Evolutionary conservation across 2,113 vertebrate species (phyloP).

Genomic region (Thalassarche chlororhynchos): DNA sequence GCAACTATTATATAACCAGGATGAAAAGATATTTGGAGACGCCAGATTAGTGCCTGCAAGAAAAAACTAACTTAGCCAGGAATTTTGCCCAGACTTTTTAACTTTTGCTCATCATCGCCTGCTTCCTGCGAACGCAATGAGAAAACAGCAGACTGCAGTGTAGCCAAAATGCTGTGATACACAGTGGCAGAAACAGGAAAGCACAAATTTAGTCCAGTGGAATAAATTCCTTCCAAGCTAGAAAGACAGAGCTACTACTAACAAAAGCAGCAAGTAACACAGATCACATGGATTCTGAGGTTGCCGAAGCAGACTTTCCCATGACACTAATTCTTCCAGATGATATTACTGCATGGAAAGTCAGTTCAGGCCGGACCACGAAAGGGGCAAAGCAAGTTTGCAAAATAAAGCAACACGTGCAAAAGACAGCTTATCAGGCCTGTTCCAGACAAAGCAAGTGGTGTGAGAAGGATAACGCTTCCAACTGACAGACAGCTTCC

Average conservation of each 20-base stretch:
- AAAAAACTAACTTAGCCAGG: neutral
- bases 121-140: neutral
- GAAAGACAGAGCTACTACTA: neutral
- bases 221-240: neutral
- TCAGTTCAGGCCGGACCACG: neutral
- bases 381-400: neutral
- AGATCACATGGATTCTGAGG: neutral
- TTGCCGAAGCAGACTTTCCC: neutral
- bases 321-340: neutral
- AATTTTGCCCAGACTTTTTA: slow-evolving; percentile 40
- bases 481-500: neutral
- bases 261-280: neutral
- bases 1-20: neutral
- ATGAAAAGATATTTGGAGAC: neutral
- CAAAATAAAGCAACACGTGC: neutral
- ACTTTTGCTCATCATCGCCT: neutral
- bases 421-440: neutral
- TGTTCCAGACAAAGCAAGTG: neutral
- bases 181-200: neutral
- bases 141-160: neutral
- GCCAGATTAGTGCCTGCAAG: neutral
- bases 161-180: neutral
- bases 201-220: slow-evolving; percentile 22
- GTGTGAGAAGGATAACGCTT: neutral
- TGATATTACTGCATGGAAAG: neutral